Evolutionary conservation across 2,113 vertebrate species (phyloP).

Genomic region (Chaetodon auriga): DNA sequence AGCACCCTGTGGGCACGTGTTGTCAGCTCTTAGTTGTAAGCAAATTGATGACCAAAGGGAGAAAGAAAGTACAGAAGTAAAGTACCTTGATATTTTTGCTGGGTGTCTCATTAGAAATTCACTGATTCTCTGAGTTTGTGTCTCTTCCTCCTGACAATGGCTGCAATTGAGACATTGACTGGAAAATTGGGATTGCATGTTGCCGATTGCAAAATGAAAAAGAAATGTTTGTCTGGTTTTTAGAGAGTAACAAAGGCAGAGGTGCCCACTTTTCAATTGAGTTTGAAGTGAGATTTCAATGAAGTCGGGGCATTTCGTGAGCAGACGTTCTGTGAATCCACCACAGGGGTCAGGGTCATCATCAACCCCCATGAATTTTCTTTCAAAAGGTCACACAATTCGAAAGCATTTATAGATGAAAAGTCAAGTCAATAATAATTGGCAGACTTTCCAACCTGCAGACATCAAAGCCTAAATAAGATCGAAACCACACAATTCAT

Average conservation of each 20-base stretch:
- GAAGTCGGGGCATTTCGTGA: no score
- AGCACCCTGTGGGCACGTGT: background rate
- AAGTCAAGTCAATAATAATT: no score
- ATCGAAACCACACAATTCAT: no score
- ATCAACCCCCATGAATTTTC: no score
- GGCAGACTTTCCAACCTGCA: no score
- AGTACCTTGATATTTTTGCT: background rate
- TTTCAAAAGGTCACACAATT: no score
- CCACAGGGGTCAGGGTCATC: no score
- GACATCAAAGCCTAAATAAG: no score
- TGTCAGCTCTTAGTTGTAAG: background rate
- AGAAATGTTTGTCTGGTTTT: background rate
- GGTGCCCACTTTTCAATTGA: no score
- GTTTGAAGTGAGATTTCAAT: no score
- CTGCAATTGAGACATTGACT: conserved; percentile 1
- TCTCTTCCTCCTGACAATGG: background rate
- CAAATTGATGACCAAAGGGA: conserved; percentile 1
- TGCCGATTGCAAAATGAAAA: background rate
- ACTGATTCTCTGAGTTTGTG: background rate
- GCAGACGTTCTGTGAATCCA: no score
- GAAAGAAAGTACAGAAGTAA: background rate
- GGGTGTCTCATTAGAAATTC: background rate
- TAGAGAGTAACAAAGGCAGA: background rate
- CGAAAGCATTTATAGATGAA: no score
- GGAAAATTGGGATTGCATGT: background rate